Evolutionary conservation across 2,797 vertebrate species (phyloP).

Genomic region (Cheirogaleus major): DNA sequence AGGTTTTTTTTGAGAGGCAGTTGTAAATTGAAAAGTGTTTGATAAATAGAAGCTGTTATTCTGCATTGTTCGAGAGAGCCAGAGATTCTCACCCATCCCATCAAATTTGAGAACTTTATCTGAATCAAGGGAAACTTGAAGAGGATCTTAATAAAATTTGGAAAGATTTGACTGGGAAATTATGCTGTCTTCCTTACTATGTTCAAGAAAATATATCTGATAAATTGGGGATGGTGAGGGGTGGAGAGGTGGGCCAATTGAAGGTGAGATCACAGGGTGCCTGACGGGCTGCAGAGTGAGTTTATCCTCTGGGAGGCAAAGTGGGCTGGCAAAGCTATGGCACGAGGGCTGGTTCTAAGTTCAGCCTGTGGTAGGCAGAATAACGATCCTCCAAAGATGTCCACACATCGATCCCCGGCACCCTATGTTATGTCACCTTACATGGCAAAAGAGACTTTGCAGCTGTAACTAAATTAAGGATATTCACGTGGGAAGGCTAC

Average conservation of each 20-base stretch:
- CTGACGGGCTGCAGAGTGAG: neutral
- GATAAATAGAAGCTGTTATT: neutral
- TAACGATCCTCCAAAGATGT: neutral
- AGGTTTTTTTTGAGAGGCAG: neutral
- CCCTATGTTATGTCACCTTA: neutral
- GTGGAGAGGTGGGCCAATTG: neutral
- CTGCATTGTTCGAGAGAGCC: neutral
- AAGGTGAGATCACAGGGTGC: neutral
- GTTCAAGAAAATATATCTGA: neutral
- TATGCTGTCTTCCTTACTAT: neutral
- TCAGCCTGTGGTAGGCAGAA: neutral
- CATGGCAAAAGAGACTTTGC: neutral
- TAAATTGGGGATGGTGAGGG: neutral
- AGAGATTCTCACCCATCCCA: neutral
- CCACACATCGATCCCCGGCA: neutral
- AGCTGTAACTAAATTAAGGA: neutral
- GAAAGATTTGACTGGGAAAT: neutral
- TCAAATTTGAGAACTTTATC: neutral
- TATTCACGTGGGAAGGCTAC: neutral
- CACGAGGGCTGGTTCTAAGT: neutral
- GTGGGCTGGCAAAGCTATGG: neutral
- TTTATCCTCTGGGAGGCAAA: neutral
- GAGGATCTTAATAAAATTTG: neutral
- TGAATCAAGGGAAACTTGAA: constrained; percentile 7
- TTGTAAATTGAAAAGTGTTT: neutral